A percentile compares a stretch with the other conserved stretches of the same genome.
These are phyloP conservation scores for Aricia artaxerxes DNA, from an alignment of 2,888 invertebrate species.

Conservation along the genomic window DNA sequence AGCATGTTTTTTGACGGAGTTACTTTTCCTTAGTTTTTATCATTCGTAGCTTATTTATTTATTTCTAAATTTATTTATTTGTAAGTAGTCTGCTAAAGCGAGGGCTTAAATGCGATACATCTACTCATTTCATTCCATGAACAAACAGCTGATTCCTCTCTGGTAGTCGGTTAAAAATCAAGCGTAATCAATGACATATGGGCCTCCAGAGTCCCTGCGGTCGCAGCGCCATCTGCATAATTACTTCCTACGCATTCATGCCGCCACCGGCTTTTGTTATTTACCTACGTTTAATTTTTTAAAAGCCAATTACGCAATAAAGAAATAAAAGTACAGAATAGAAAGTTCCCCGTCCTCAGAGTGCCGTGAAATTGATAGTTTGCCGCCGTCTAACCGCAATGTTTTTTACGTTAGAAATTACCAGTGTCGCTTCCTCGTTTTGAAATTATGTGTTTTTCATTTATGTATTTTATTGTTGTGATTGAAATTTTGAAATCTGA, in stretches of 20 bases:
- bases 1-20: too few relatives aligned
- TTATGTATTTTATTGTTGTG: background rate
- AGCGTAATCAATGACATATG: constrained; percentile 37
- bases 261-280: constrained; percentile 58
- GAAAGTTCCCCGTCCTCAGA: constrained; percentile 66
- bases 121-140: too few relatives aligned
- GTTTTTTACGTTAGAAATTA: constrained; percentile 45
- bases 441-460: background rate
- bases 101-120: too few relatives aligned
- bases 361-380: constrained; percentile 68
- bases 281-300: constrained; percentile 60
- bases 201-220: constrained; percentile 46
- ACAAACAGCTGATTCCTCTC: background rate
- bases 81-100: too few relatives aligned
- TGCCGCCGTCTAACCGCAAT: constrained; percentile 57
- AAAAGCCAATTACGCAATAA: constrained; percentile 63
- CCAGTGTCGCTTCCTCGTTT: background rate
- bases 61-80: too few relatives aligned
- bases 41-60: too few relatives aligned
- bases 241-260: constrained; percentile 71
- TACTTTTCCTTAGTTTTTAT: too few relatives aligned
- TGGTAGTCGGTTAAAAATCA: background rate
- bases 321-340: constrained; percentile 68
- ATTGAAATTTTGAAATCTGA: background rate
- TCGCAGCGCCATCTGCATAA: constrained; percentile 71